phyloP scores from a whole-genome alignment of 2,113 vertebrate species.

The Daphoenositta chrysoptera region DNA sequence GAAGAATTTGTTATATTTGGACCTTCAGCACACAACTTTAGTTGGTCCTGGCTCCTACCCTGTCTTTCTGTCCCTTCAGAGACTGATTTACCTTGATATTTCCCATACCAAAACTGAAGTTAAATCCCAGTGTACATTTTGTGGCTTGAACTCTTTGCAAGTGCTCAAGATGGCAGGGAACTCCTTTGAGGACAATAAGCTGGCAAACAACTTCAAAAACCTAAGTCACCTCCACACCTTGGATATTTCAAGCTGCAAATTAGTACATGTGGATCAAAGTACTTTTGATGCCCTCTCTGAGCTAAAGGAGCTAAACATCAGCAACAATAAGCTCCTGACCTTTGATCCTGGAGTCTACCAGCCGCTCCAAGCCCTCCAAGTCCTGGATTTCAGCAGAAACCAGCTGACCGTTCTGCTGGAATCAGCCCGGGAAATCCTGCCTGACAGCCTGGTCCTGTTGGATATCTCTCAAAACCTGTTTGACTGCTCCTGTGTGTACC shows the following conservation, averaged over 20 bases:
- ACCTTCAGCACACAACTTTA: constrained; percentile 69
- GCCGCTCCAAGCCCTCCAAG: constrained; percentile 38
- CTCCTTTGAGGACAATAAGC: constrained; percentile 54
- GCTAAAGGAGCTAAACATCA: constrained; percentile 70
- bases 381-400: constrained; percentile 72
- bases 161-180: constrained; percentile 78
- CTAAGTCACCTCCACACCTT: constrained; percentile 64
- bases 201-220: constrained; percentile 62
- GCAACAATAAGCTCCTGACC: constrained; percentile 70
- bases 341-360: constrained; percentile 51
- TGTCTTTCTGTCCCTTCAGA: constrained; percentile 62
- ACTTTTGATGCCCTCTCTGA: constrained; percentile 60
- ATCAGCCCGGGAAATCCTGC: constrained; percentile 47
- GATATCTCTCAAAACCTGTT: constrained; percentile 71
- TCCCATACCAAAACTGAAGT: constrained; percentile 67
- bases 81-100: constrained; percentile 76
- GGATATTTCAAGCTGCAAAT: constrained; percentile 73
- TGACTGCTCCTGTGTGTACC: constrained; percentile 67
- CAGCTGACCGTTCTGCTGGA: constrained; percentile 38
- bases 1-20: constrained; percentile 62
- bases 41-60: constrained; percentile 9
- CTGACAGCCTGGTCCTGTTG: constrained; percentile 28
- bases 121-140: constrained; percentile 53
- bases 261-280: constrained; percentile 44
- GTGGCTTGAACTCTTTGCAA: constrained; percentile 63